These are phyloP conservation scores for Mnemiopsis leidyi DNA, from an alignment of 37 sponge, comb jelly and placozoan species.

Conservation along the genomic window DNA sequence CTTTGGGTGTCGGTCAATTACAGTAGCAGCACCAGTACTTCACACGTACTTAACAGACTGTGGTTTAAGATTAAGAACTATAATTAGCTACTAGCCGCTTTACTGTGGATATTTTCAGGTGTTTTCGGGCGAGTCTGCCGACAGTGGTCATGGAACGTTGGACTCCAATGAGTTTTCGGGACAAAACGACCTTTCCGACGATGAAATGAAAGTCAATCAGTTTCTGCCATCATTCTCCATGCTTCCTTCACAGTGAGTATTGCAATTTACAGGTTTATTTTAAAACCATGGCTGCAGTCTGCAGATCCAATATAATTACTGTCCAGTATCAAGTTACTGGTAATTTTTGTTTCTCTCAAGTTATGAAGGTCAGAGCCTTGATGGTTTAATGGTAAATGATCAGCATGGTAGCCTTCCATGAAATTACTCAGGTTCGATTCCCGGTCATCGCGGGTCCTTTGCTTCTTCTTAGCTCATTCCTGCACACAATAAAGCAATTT, in stretches of 20 bases:
- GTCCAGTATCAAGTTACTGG: neutral
- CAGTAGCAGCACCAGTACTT: no score
- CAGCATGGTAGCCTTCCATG: constrained; percentile 66
- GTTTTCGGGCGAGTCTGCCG: constrained; percentile 57
- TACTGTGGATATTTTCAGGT: constrained; percentile 61
- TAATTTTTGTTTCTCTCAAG: no score
- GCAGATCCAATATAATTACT: no score
- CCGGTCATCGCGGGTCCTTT: constrained; percentile 58
- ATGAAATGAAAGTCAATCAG: constrained; percentile 18
- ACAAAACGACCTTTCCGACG: neutral
- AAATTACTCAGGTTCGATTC: constrained; percentile 65
- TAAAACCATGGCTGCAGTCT: no score
- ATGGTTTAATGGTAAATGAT: constrained; percentile 65
- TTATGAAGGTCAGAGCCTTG: constrained; percentile 47
- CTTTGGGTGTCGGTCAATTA: no score
- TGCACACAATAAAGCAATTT: no score
- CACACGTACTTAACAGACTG: no score
- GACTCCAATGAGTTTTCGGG: constrained; percentile 19
- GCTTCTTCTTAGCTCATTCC: no score
- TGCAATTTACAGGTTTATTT: no score
- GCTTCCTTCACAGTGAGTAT: constrained; percentile 21
- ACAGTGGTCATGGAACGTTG: constrained; percentile 61
- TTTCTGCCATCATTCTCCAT: constrained; percentile 45
- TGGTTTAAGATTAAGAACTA: no score
- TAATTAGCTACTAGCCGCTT: no score